phyloP scores from a whole-genome alignment of 2,797 vertebrate species.

The Anniella stebbinsi region DNA sequence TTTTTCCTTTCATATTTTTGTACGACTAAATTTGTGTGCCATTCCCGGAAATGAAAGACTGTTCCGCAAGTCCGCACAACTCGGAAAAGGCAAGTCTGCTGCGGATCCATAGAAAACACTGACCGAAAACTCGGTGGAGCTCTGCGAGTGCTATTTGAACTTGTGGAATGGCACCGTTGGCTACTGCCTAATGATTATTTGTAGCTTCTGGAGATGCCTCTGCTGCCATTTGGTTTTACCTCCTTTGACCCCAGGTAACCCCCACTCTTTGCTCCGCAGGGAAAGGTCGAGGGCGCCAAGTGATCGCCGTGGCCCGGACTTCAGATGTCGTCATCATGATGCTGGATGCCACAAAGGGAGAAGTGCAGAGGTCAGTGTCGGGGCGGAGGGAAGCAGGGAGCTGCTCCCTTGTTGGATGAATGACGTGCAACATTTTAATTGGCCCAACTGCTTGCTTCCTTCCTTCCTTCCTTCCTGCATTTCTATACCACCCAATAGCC shows the following conservation, averaged over 20 bases:
- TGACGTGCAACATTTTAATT: background rate
- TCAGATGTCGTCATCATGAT: constrained; percentile 99
- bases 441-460: background rate
- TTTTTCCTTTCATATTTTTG: too few relatives aligned
- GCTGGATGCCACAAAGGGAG: constrained; percentile 98
- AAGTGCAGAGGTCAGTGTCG: constrained; percentile 90
- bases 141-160: too few relatives aligned
- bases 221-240: fast-evolving
- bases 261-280: constrained; percentile 75
- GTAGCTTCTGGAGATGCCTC: background rate
- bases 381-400: background rate
- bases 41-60: too few relatives aligned
- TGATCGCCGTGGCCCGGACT: constrained; percentile 97
- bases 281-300: constrained; percentile 96
- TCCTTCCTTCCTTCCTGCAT: too few relatives aligned
- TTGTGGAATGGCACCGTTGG: too few relatives aligned
- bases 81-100: too few relatives aligned
- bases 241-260: background rate
- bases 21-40: too few relatives aligned
- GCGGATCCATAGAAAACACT: too few relatives aligned
- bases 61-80: too few relatives aligned
- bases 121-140: too few relatives aligned
- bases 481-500: too few relatives aligned
- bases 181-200: too few relatives aligned
- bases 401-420: background rate